A percentile compares a stretch with the other conserved stretches of the same genome.
These are phyloP conservation scores for Montipora foliosa DNA, from an alignment of 64 coral and sea anemone genomes.

Conservation along the genomic window DNA sequence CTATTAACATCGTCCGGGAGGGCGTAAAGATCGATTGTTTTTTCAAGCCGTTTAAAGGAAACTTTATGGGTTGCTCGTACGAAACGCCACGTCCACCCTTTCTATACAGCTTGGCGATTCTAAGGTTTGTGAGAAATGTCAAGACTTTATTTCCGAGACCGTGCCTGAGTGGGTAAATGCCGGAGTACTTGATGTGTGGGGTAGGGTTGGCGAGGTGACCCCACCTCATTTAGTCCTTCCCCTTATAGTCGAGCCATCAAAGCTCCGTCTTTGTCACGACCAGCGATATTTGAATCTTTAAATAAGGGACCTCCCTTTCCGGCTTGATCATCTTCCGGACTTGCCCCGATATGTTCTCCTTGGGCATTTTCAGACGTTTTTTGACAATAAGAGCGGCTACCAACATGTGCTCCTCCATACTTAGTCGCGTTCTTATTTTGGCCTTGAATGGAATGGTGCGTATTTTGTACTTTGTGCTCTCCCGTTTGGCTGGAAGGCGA, in stretches of 20 bases:
- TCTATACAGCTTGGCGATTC: neutral
- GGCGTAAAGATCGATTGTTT: conserved; percentile 15
- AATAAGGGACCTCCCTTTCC: conserved; percentile 7
- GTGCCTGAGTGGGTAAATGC: neutral
- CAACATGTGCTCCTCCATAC: conserved; percentile 10
- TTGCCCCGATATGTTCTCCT: neutral
- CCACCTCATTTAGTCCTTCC: neutral
- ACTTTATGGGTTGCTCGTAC: conserved; percentile 3
- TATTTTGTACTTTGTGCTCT: conserved; percentile 6
- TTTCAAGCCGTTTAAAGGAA: conserved; percentile 28
- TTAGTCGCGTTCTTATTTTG: conserved; percentile 23
- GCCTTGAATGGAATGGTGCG: conserved; percentile 24
- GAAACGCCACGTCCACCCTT: neutral
- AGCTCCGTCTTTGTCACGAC: neutral
- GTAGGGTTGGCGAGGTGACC: neutral
- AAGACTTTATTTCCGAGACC: neutral
- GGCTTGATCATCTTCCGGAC: conserved; percentile 16
- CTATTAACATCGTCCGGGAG: conserved; percentile 2
- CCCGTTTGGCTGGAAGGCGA: conserved; percentile 44
- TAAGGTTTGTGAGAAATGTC: conserved; percentile 14
- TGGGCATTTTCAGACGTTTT: neutral
- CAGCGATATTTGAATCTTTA: conserved; percentile 13
- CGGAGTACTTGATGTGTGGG: neutral
- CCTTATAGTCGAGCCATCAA: neutral
- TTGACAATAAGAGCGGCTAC: neutral